Evolutionary conservation across 2,113 vertebrate genomes (phyloP).

Genomic region (Nipponia nippon): DNA sequence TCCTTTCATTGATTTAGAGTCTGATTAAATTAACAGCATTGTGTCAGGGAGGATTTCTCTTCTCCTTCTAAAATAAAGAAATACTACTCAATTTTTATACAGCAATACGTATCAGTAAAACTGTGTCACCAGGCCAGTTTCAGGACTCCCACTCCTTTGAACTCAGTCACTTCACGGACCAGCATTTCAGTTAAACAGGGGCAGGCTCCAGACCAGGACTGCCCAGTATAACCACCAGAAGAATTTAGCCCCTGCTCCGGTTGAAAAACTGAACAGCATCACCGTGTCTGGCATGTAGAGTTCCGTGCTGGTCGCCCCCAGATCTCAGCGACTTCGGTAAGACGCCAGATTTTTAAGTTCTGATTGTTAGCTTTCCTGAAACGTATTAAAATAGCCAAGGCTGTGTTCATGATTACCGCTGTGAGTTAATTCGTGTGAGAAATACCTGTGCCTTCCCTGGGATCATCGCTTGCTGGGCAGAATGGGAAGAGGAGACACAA

Average conservation of each 20-base stretch:
- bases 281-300: too few species aligned
- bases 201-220: not conserved
- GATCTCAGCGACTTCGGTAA: not conserved
- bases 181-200: not conserved
- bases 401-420: accelerated
- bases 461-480: not conserved
- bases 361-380: not conserved
- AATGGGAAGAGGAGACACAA: not conserved
- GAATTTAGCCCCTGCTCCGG: not conserved
- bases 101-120: not conserved
- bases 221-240: not conserved
- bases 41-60: not conserved
- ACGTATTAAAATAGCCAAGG: not conserved
- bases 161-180: not conserved
- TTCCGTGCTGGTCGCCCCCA: not conserved
- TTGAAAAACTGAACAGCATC: not conserved
- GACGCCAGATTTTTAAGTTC: not conserved
- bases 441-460: not conserved
- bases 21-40: not conserved
- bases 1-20: not conserved
- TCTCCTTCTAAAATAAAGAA: not conserved
- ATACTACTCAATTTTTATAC: not conserved
- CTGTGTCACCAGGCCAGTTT: not conserved
- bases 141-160: not conserved
- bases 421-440: not conserved